phyloP scores from a whole-genome alignment of 1,140 invertebrate genomes.

The Neoseiulus cucumeris region DNA sequence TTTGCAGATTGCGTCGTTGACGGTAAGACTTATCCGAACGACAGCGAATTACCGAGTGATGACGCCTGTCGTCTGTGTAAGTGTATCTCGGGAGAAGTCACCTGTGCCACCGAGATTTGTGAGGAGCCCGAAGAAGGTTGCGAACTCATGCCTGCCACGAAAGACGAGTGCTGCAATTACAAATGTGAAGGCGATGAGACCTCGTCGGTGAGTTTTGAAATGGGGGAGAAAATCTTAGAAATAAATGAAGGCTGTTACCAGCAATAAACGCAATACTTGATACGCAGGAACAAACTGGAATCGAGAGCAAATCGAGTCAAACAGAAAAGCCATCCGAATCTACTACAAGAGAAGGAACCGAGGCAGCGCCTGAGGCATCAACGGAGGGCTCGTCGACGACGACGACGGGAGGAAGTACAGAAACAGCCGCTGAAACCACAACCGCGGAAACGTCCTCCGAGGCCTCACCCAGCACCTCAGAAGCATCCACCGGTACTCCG shows the following conservation, averaged over 20 bases:
- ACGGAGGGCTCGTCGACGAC: too few relatives aligned
- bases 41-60: conserved; percentile 38
- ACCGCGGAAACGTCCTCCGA: not conserved
- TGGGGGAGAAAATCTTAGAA: not conserved
- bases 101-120: conserved; percentile 21
- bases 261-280: too few relatives aligned
- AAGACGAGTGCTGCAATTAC: not conserved
- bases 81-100: conserved; percentile 31
- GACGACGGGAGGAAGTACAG: too few relatives aligned
- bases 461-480: too few relatives aligned
- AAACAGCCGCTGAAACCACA: not conserved
- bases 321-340: not conserved
- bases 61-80: conserved; percentile 38
- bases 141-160: not conserved
- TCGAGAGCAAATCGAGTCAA: not conserved
- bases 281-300: not conserved
- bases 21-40: conserved; percentile 37
- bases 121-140: not conserved
- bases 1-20: conserved; percentile 38
- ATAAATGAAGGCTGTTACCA: too few relatives aligned
- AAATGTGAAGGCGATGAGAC: not conserved
- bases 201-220: not conserved
- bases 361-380: not conserved
- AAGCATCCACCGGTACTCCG: too few relatives aligned
- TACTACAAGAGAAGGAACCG: not conserved